phyloP scores from a whole-genome alignment of 2,888 invertebrate genomes.

The Limenitis arthemis region DNA sequence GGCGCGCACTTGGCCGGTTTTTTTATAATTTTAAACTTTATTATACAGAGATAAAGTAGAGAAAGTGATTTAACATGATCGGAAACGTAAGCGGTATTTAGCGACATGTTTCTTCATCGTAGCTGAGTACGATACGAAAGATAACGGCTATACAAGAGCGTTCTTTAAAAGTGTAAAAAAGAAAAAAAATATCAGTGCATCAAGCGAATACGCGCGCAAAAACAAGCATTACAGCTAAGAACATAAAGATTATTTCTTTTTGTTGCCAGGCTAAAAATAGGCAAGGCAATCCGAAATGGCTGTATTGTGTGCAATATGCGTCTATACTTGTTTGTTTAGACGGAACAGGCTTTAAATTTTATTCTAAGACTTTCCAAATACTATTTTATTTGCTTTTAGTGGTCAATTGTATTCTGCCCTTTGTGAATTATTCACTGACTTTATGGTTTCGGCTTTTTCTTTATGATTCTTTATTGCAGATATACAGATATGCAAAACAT shows the following conservation, averaged over 20 bases:
- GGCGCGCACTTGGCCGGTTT: too few relatives aligned
- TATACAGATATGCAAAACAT: background rate
- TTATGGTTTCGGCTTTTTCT: slow-evolving; percentile 6
- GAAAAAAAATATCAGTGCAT: slow-evolving; percentile 13
- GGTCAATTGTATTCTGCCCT: slow-evolving; percentile 15
- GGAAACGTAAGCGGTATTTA: slow-evolving; percentile 3
- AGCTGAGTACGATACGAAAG: slow-evolving; percentile 8
- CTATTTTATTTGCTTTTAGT: slow-evolving; percentile 19
- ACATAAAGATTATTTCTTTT: slow-evolving; percentile 16
- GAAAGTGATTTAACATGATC: slow-evolving; percentile 1
- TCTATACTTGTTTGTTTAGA: slow-evolving; percentile 15
- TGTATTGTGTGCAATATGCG: slow-evolving; percentile 18
- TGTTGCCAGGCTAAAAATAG: slow-evolving; percentile 22
- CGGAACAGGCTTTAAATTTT: slow-evolving; percentile 20
- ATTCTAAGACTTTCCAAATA: slow-evolving; percentile 17
- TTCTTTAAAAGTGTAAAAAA: slow-evolving; percentile 11
- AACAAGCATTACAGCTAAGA: slow-evolving; percentile 4
- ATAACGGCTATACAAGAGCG: slow-evolving; percentile 12
- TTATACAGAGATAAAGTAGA: background rate
- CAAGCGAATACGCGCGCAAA: slow-evolving; percentile 7
- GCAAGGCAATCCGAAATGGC: slow-evolving; percentile 17
- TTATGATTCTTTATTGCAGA: slow-evolving; percentile 1
- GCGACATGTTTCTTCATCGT: slow-evolving; percentile 5
- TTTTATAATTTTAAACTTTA: too few relatives aligned
- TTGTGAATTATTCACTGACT: slow-evolving; percentile 12